Evolutionary conservation across 2,113 vertebrate species (phyloP), one percentile per base, ranked within the genome.

Genomic region (Acinonyx jubatus): DNA sequence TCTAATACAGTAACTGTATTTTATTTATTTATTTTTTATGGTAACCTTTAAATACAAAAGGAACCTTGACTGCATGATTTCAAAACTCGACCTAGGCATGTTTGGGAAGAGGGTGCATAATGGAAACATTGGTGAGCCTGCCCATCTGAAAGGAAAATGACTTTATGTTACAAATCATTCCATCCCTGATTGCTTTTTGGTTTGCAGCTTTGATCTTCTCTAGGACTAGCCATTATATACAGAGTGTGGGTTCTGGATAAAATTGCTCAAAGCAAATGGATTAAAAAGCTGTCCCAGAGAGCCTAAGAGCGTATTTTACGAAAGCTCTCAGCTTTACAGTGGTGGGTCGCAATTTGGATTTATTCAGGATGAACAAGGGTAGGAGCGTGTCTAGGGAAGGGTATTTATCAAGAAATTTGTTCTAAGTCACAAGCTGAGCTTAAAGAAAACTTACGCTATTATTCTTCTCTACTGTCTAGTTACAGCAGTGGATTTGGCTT

Each of bases 291-390:
- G 63, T 89, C 19, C 57, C n/a, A n/a, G 68, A 86, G n/a, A 96
- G 69, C 66, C 80, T 27, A 27, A 94, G 48, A 76, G n/a, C 15
- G 97, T 87, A 52, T 57, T 94, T 97, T 69, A 66, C 71, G 52
- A 82, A 69, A 63, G 65, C 31, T 95, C n/a, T 65, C 31, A 7
- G 25, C 41, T 81, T 48, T 78, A 19, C 29, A 76, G 5, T 79
- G 55, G 38, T 90, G 36, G 52, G 1, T 87, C 31, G 23, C 50
- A 82, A 5, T 94, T 71, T 80, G 66, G 89, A 96, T 78, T 94
- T 84, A 83, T 66, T 61, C 12, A 29, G 74, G 25, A 74, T 36
- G n/a, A 13, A 84, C 48, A 74, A 48, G 41, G 80, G 50, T 74
- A 80, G 36, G 55, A 89, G 50, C 38, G 13, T 57, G 50, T 96